Conservation (phyloP, 2,113 vertebrate species). For the Sorex fumeus region DNA sequence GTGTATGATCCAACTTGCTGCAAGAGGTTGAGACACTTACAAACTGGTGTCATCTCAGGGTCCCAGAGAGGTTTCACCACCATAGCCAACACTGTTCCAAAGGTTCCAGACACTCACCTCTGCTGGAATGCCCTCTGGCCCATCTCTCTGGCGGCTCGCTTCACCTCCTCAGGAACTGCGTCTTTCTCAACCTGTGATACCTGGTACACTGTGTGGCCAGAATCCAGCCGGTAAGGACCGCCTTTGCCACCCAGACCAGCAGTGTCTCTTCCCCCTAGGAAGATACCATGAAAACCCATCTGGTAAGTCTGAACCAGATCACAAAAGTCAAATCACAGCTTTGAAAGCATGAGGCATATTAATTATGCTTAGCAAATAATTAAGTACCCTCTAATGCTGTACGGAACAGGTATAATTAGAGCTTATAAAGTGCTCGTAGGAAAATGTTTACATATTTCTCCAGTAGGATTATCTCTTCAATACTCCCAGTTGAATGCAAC, state of each 20-base stretch:
- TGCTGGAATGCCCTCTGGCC: constrained; percentile 95
- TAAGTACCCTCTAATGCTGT: constrained; percentile 63
- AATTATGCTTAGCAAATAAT: neutral
- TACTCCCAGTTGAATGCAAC: neutral
- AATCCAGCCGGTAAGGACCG: constrained; percentile 96
- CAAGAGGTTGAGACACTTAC: neutral
- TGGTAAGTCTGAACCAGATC: neutral
- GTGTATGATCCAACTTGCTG: neutral
- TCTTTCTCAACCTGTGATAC: constrained; percentile 96
- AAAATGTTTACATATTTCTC: constrained; percentile 81
- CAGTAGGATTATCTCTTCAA: constrained; percentile 82
- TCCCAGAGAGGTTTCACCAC: rapidly evolving
- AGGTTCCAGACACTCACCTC: constrained; percentile 86
- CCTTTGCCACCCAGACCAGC: constrained; percentile 97
- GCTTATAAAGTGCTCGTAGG: constrained; percentile 70
- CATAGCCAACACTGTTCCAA: rapidly evolving
- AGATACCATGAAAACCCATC: neutral
- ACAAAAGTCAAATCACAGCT: neutral
- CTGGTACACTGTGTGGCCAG: constrained; percentile 95
- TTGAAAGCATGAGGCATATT: neutral
- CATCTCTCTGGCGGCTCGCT: constrained; percentile 95
- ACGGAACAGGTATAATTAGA: constrained; percentile 77
- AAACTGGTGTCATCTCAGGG: too few species aligned
- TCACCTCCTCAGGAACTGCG: constrained; percentile 95
- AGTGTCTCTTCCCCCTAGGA: constrained; percentile 96